Evolutionary conservation across 2,797 vertebrate genomes (phyloP), one percentile per base, ranked within the genome.

Genomic region (Acanthopagrus latus): DNA sequence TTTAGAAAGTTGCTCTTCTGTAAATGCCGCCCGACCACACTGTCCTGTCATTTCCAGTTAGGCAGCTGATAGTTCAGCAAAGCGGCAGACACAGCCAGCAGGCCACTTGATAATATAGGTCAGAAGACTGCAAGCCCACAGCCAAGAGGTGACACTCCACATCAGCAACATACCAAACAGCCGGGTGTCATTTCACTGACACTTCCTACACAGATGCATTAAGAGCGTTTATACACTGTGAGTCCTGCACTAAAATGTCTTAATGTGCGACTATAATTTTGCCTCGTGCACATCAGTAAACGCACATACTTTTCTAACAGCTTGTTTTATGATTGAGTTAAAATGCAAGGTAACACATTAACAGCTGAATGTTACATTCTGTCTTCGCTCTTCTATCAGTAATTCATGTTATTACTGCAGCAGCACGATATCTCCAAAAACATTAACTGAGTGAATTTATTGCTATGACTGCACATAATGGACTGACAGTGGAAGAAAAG

Each of bases 81-180:
- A 78, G 86, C 76, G 62, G 81, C 90, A 87, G 85, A 88, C 74
- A 69, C 86, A 86, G 89, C 89, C 88, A 91, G 90, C 88, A 78
- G 89, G 86, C 87, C 85, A 86, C 90, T 90, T 88, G 91, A 88
- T 93, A 90, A 94, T 92, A 88, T 89, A 92, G 89, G 93, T 93
- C 93, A 92, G 84, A 90, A 87, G 86, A 91, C 85, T 74, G 81
- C 72, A 25, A 90, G 88, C 91, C 90, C 81, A 72, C 83, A 90
- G 91, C 88, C 86, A 90, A 76, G 85, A 87, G 88, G 89, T 89
- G 91, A 92, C 92, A 87, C 83, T 79, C 76, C 87, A 92, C 90
- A 92, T 93, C 87, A 89, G 86, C 76, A 74, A 83, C 88, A 80
- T 66, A 69, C 66, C 81, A 86, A 87, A 81, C 58, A 79, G 79